These are phyloP conservation scores for Sussaba pulchella DNA, from an alignment of 2,888 invertebrate genomes.

Conservation along the genomic window DNA sequence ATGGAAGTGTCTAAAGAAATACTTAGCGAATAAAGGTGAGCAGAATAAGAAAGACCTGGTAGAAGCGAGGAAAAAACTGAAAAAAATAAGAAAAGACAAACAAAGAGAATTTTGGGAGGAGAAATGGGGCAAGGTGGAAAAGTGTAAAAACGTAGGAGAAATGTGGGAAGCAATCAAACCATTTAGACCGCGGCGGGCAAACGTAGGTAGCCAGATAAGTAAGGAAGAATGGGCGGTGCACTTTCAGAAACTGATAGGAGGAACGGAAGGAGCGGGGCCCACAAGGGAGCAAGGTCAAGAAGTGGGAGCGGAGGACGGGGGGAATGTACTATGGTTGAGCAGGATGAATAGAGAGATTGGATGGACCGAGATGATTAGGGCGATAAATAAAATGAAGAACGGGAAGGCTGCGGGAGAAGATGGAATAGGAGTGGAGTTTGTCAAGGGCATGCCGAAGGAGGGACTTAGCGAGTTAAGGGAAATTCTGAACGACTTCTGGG, in stretches of 20 bases:
- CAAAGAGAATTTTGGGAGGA: not conserved
- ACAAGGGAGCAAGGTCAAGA: not conserved
- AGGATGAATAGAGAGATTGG: not conserved
- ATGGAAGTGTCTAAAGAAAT: not conserved
- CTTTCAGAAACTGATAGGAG: not conserved
- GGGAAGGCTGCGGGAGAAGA: not conserved
- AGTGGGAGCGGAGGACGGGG: not conserved
- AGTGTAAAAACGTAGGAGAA: not conserved
- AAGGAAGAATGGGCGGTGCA: not conserved
- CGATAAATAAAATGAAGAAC: not conserved
- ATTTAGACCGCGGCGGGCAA: constrained; percentile 8
- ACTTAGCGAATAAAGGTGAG: no score
- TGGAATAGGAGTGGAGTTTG: not conserved
- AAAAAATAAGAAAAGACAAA: not conserved
- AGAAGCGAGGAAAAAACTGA: not conserved
- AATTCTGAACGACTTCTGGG: not conserved
- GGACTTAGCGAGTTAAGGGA: not conserved
- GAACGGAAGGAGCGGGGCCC: not conserved
- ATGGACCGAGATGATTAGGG: not conserved
- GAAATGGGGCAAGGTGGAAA: constrained; percentile 6
- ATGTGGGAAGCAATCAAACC: constrained; percentile 24
- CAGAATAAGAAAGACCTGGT: not conserved
- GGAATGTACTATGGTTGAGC: not conserved
- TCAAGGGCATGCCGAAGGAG: no score
- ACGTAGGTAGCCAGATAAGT: not conserved